Percentiles rank a stretch among this genome's conserved stretches.
Evolutionary conservation across 2,888 invertebrate genomes (phyloP).

Genomic region (Pyrrhia umbra): DNA sequence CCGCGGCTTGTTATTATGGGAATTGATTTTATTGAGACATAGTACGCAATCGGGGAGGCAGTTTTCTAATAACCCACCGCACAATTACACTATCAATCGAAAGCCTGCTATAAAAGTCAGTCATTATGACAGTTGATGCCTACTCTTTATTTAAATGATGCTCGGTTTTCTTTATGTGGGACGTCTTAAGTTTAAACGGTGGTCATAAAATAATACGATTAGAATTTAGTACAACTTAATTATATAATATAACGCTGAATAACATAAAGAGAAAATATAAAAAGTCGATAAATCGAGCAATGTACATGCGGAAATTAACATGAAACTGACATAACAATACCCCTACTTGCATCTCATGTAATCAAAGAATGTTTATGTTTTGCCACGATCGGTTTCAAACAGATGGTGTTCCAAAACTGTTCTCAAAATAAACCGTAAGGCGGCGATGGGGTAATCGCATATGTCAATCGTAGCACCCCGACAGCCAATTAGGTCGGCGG

Average conservation of each 20-base stretch:
- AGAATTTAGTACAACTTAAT: slow-evolving; percentile 15
- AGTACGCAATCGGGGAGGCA: slow-evolving; percentile 64
- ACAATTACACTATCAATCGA: slow-evolving; percentile 66
- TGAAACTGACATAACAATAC: neutral
- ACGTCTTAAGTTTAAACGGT: slow-evolving; percentile 23
- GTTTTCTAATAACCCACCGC: slow-evolving; percentile 67
- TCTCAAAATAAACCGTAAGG: slow-evolving; percentile 36
- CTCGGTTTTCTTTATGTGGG: slow-evolving; percentile 37
- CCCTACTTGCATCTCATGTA: neutral
- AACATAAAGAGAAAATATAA: slow-evolving; percentile 11
- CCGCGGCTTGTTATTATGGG: slow-evolving; percentile 74
- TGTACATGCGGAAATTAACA: neutral
- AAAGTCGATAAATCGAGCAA: neutral
- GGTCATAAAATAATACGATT: slow-evolving; percentile 38
- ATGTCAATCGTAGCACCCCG: slow-evolving; percentile 58
- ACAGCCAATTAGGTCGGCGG: slow-evolving; percentile 56
- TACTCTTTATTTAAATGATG: slow-evolving; percentile 53
- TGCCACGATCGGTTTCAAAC: slow-evolving; percentile 6
- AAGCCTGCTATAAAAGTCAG: slow-evolving; percentile 57
- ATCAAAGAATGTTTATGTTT: slow-evolving; percentile 9
- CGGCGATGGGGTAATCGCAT: slow-evolving; percentile 56
- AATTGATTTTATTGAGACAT: slow-evolving; percentile 79
- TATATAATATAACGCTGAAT: slow-evolving; percentile 4
- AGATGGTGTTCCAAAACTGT: slow-evolving; percentile 26
- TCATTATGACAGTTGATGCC: slow-evolving; percentile 56